Evolutionary conservation across 2,797 vertebrate genomes (phyloP).

Genomic region (Somateria mollissima): DNA sequence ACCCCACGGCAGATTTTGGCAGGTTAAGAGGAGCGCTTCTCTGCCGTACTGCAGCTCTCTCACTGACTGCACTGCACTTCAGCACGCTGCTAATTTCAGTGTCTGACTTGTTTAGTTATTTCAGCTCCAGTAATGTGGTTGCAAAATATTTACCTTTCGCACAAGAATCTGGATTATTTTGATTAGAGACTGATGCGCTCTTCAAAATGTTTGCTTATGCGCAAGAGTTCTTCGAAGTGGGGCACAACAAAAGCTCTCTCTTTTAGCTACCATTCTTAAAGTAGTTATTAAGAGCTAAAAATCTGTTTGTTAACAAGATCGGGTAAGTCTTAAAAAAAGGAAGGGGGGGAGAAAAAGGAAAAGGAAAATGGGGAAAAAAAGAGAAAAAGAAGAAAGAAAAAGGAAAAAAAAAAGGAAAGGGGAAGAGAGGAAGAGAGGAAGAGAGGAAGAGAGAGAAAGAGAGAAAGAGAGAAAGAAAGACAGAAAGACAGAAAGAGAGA

Average conservation of each 20-base stretch:
- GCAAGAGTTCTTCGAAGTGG: not conserved
- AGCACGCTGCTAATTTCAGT: not conserved
- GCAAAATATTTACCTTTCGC: slow-evolving; percentile 67
- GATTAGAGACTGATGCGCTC: slow-evolving; percentile 35
- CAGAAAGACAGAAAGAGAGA: too few relatives aligned
- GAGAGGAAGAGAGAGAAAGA: too few relatives aligned
- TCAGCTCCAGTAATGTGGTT: slow-evolving; percentile 51
- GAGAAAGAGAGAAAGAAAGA: too few relatives aligned
- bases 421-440: too few relatives aligned
- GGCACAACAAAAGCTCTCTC: not conserved
- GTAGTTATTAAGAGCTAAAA: not conserved
- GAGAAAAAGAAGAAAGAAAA: too few relatives aligned
- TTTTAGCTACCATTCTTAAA: not conserved
- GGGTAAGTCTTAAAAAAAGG: not conserved
- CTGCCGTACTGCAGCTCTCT: not conserved
- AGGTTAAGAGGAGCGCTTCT: not conserved
- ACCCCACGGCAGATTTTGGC: not conserved
- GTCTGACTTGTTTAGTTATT: slow-evolving; percentile 43
- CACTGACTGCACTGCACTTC: not conserved
- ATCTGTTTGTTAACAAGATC: not conserved
- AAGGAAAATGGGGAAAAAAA: not conserved
- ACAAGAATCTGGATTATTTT: slow-evolving; percentile 64
- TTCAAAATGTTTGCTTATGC: slow-evolving; percentile 56
- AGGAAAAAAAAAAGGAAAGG: too few relatives aligned
- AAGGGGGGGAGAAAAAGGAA: too few relatives aligned